Evolutionary conservation across 2,113 vertebrate species (phyloP), one percentile per base, ranked within the genome.

Genomic region (Epinephelus fuscoguttatus): DNA sequence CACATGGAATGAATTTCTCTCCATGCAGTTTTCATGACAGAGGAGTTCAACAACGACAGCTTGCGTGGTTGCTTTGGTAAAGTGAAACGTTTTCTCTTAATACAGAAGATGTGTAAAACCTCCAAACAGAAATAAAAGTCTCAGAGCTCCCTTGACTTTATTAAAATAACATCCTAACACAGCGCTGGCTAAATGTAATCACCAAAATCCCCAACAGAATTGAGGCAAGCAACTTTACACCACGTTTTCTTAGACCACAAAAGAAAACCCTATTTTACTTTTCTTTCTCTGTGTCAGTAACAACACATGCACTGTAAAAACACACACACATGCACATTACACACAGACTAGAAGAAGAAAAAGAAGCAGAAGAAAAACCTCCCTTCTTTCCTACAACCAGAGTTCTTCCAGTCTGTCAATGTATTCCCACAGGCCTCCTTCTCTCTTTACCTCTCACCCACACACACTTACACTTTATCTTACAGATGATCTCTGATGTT

Each of bases 321-420:
- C 68, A 77, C 70, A 78, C 57, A 71, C 50, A 45, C 42, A 6
- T 4, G 30, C 4, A 37, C 33, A 37, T 37, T 37, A 78, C 47
- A 71, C 50, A 2, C 42, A 9, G 11, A 45, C 42, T 45, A 45
- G 11, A 45, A 45, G 1, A 45, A 45, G 42, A 45, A 45, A 45
- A 45, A 45, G 42, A 10, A 3, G 6, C 33, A 8, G 33, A 37
- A 7, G 33, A 37, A 37, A 37, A 37, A 37, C 33, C 33, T 37
- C 33, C 6, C 6, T 37, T 37, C 33, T 37, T 7, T 37, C 33
- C 33, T 37, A 37, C 33, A 37, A 37, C 33, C 33, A 37, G 33
- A 37, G 42, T 45, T 45, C 42, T 45, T 45, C 42, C 42, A 45
- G 42, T 45, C 42, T 45, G 42, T 12, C 42, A 12, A 0, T 45